Conservation (phyloP, 2,888 invertebrate species). For the Morinoia aosen region DNA sequence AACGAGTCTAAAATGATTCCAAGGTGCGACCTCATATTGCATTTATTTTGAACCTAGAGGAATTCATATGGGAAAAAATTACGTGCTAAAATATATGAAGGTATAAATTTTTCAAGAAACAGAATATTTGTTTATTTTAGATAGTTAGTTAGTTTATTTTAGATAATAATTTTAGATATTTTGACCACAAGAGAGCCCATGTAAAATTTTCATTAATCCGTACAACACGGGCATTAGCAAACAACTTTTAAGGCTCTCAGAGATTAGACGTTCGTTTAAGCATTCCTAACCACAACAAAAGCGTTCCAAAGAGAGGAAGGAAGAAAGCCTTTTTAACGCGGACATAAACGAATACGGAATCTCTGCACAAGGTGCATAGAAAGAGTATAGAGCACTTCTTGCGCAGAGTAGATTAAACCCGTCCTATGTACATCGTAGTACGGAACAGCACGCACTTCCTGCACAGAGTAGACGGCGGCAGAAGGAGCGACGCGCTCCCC, state of each 20-base stretch:
- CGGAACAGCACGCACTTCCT: slow-evolving; percentile 76
- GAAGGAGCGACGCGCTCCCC: slow-evolving; percentile 96
- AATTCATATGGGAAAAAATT: neutral
- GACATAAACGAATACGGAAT: too few species aligned
- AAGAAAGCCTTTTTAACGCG: too few species aligned
- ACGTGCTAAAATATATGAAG: neutral
- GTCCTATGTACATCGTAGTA: neutral
- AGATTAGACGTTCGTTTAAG: neutral
- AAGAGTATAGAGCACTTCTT: too few species aligned
- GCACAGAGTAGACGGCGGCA: slow-evolving; percentile 89
- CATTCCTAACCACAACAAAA: neutral
- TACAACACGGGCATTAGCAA: neutral
- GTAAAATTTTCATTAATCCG: neutral
- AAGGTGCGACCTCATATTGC: slow-evolving; percentile 29
- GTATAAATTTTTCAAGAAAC: neutral
- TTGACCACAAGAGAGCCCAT: neutral
- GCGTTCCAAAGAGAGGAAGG: too few species aligned
- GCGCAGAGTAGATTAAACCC: too few species aligned
- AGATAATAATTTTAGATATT: neutral
- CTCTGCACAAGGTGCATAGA: too few species aligned
- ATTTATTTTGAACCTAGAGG: slow-evolving; percentile 7
- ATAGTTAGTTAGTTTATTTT: too few species aligned
- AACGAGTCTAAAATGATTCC: neutral
- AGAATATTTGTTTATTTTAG: too few species aligned
- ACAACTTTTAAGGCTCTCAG: neutral